Base-by-base conservation (phyloP, 2,888 invertebrate genomes). In the Patella pellucida region DNA sequence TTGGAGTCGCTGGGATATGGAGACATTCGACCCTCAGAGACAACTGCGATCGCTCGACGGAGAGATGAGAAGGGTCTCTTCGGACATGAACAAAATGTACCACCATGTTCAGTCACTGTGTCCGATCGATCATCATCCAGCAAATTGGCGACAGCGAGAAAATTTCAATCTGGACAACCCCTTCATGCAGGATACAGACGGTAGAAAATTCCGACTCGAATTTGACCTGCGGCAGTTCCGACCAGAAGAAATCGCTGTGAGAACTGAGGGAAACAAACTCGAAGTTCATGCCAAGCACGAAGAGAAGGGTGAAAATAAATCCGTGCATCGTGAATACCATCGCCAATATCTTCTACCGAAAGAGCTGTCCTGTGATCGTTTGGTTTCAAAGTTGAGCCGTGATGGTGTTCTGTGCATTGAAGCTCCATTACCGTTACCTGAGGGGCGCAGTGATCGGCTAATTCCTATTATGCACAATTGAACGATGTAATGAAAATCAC, bases 161-260 rank as follows among this genome's bases (percentile, higher is more conserved):
- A 85, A 86, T 72, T 85, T 85, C 75, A 78, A 81, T n/a, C 74
- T 86, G 79, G 85, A 87, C 74, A 85, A 87, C 75, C 87, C 88
- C 1, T 82, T 88, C 27, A 74, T 80, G 16, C 79, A 83, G 4
- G 86, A 83, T 68, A 76, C 68, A 7, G 96, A 97, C 91, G 97
- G 95, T 92, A 97, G 97, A 92, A 95, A 95, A 51, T 93, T 99
- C 85, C 97, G 98, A 91, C 94, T 99, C 51, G 94, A 98, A 90
- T 99, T 99, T 92, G 98, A 99, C 91, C 97, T 99, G 85, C 96
- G 97, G 89, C 97, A 98, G 92, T 99, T 98, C 93, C 95, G 96
- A 76, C 93, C 93, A 4, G 99, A 99, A 92, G 98, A 99, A 93
- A 97, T 98, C 90, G 96, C 97, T 90, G 98, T 99, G 83, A 98